Percentiles rank a stretch among this genome's conserved stretches.
Evolutionary conservation across 2,113 vertebrate species (phyloP).

Genomic region (Edolisoma coerulescens): DNA sequence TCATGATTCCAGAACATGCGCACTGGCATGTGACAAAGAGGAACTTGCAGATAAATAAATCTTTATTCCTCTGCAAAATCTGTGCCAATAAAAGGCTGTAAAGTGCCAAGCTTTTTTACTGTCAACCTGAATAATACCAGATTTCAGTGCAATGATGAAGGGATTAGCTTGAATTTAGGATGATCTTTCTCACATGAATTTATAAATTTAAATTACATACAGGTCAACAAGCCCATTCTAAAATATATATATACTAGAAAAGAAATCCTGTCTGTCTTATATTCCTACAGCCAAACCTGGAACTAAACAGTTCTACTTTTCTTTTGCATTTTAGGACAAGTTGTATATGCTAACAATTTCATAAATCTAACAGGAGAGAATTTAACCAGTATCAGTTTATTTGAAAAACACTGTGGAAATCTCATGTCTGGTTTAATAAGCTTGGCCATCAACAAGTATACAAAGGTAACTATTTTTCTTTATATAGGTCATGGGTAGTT

Average conservation of each 20-base stretch:
- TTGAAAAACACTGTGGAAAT: slow-evolving; percentile 88
- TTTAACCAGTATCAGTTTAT: slow-evolving; percentile 87
- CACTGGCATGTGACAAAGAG: slow-evolving; percentile 23
- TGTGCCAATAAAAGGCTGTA: neutral
- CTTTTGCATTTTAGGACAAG: slow-evolving; percentile 80
- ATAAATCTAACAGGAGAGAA: slow-evolving; percentile 88
- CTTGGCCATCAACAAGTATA: slow-evolving; percentile 85
- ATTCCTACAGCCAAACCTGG: neutral
- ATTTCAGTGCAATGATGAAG: neutral
- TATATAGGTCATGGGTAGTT: neutral
- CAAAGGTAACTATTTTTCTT: slow-evolving; percentile 80
- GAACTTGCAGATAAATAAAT: slow-evolving; percentile 47
- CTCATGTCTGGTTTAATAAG: slow-evolving; percentile 86
- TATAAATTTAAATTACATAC: neutral
- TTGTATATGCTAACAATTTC: slow-evolving; percentile 88
- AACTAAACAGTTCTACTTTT: slow-evolving; percentile 18
- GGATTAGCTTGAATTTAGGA: neutral
- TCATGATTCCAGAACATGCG: slow-evolving; percentile 41
- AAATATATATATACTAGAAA: neutral
- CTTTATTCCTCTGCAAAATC: slow-evolving; percentile 26
- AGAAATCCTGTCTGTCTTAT: neutral
- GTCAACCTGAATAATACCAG: slow-evolving; percentile 13
- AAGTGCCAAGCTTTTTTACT: slow-evolving; percentile 7
- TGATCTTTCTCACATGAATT: neutral
- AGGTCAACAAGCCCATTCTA: neutral